Evolutionary conservation across 2,888 invertebrate genomes (phyloP), one percentile per base, ranked within the genome.

Genomic region (Adela reaumurella): DNA sequence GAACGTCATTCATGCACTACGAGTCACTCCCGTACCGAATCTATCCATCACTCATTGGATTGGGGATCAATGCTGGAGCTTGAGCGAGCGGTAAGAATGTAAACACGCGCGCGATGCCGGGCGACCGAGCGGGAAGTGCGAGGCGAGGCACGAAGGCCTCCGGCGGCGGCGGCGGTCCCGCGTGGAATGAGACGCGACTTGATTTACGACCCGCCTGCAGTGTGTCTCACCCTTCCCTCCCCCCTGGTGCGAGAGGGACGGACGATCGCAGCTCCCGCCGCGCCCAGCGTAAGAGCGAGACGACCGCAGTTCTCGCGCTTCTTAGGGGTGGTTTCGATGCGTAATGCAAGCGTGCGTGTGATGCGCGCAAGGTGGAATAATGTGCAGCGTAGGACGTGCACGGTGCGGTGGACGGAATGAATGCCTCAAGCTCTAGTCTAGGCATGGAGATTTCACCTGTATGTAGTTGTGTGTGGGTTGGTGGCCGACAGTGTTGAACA

Each of bases 141-240:
- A 67, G 69, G 70, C 74, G 74, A 77, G 71, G 77, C 77, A 68
- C 73, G 70, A 67, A 65, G 64, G 72, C 78, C 76, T 73, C 74
- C 78, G 70, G 74, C 76, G 64, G 68, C 70, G 63, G 70, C 76
- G 76, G 74, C 70, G 70, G 69, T 71, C 77, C 73, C 78, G 80
- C 79, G 76, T 73, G 78, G 80, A 79, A 78, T 80, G 80, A 79
- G 76, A 74, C 65, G 67, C 72, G 69, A 69, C 67, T 74, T 79
- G 79, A 79, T 79, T 80, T 79, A 79, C 79, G 79, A 77, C 74
- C 76, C 77, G 77, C 78, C 77, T 76, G 77, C 78, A 76, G 73
- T 72, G 68, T 73, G 74, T 76, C 68, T 69, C 64, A 69, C 74
- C 76, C 73, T 68, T 71, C 61, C 71, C 63, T 67, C 70, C 66